Evolutionary conservation across 2,797 vertebrate genomes (phyloP).

Genomic region (Loris lydekkerianus): DNA sequence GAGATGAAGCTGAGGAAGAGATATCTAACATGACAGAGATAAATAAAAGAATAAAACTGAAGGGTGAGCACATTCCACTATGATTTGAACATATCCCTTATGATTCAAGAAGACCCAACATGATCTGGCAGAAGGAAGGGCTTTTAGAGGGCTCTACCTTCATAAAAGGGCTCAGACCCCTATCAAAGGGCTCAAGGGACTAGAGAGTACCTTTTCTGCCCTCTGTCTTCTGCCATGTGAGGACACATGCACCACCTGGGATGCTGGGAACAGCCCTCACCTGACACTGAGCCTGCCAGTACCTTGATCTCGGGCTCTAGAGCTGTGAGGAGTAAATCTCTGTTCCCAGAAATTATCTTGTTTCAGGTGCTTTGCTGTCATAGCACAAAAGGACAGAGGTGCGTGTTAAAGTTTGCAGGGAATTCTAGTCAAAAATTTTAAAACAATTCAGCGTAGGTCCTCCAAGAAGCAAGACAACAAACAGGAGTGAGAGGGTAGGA

Average conservation of each 20-base stretch:
- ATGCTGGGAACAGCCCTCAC: not conserved
- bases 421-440: not conserved
- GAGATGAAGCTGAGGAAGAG: not conserved
- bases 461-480: conserved; percentile 39
- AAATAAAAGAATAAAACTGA: not conserved
- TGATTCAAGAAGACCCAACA: not conserved
- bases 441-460: not conserved
- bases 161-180: not conserved
- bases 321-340: not conserved
- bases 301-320: not conserved
- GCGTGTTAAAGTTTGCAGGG: not conserved
- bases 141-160: not conserved
- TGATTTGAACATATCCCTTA: not conserved
- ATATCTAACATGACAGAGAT: not conserved
- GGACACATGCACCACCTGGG: not conserved
- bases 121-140: not conserved
- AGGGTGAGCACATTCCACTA: not conserved
- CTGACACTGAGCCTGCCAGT: not conserved
- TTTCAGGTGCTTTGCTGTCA: not conserved
- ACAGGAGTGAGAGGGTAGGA: not conserved
- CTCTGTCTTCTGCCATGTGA: not conserved
- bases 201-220: not conserved
- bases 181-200: not conserved
- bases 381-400: not conserved
- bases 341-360: not conserved